Percentiles rank a stretch among this genome's conserved stretches.
phyloP scores from a whole-genome alignment of 2,113 vertebrate genomes.

The Mystacornis crossleyi region DNA sequence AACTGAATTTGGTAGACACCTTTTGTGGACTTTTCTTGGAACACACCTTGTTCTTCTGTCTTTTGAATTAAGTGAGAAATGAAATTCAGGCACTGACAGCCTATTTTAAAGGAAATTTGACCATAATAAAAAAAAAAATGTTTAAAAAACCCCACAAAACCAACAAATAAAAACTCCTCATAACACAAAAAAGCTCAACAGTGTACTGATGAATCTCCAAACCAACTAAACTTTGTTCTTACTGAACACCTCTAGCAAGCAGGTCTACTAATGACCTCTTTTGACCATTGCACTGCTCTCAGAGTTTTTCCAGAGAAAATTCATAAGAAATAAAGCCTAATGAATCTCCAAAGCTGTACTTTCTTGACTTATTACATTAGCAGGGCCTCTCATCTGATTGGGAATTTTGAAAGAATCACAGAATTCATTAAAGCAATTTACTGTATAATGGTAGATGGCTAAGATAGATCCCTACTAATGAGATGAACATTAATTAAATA shows the following conservation, averaged over 20 bases:
- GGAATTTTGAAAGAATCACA: constrained; percentile 66
- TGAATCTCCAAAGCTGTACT: constrained; percentile 52
- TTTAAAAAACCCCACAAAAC: too few relatives aligned
- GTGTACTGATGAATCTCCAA: neutral
- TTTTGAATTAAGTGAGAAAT: neutral
- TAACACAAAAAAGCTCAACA: neutral
- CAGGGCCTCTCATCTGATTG: constrained; percentile 46
- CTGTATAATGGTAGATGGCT: constrained; percentile 60
- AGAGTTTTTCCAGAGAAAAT: constrained; percentile 32
- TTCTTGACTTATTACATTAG: constrained; percentile 60
- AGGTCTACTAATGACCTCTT: neutral
- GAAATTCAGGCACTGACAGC: neutral
- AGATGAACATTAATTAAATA: constrained; percentile 71
- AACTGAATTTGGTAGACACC: neutral
- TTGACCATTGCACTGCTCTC: neutral
- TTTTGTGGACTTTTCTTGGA: neutral
- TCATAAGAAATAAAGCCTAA: constrained; percentile 43
- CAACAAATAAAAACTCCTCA: neutral
- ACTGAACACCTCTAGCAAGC: neutral
- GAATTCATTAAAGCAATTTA: constrained; percentile 72
- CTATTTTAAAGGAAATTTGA: neutral
- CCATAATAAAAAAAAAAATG: neutral
- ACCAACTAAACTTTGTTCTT: neutral
- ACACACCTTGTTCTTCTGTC: neutral
- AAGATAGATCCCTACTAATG: constrained; percentile 63